Evolutionary conservation across 1,140 invertebrate species (phyloP).

Genomic region (Acromyrmex charruanus): DNA sequence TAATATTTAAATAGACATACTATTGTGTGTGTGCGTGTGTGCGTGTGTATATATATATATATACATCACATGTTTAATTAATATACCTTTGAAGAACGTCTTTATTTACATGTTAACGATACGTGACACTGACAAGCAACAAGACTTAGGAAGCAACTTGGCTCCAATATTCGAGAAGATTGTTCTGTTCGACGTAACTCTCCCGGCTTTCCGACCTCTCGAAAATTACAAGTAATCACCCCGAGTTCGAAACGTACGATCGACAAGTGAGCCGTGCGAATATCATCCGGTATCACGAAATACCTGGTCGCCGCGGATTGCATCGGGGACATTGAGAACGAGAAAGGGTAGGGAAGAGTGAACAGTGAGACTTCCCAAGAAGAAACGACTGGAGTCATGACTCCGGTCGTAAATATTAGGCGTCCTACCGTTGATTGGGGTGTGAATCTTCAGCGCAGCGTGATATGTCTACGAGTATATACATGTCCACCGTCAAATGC

Average conservation of each 20-base stretch:
- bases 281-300: slow-evolving; percentile 65
- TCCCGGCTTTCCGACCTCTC: slow-evolving; percentile 25
- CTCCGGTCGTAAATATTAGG: slow-evolving; percentile 74
- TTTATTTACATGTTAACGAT: slow-evolving; percentile 21
- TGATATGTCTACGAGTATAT: slow-evolving; percentile 39
- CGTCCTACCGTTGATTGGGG: slow-evolving; percentile 76
- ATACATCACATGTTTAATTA: neutral
- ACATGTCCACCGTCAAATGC: slow-evolving; percentile 35
- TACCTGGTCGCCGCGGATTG: slow-evolving; percentile 68
- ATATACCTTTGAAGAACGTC: neutral
- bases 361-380: slow-evolving; percentile 55
- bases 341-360: slow-evolving; percentile 3
- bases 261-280: slow-evolving; percentile 71
- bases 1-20: neutral
- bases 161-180: slow-evolving; percentile 29
- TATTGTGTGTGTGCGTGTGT: too few species aligned
- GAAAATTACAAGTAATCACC: slow-evolving; percentile 68
- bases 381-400: slow-evolving; percentile 74
- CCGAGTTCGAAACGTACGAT: slow-evolving; percentile 67
- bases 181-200: slow-evolving; percentile 23
- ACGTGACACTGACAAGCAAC: neutral
- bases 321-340: slow-evolving; percentile 27
- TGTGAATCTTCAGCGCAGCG: slow-evolving; percentile 70
- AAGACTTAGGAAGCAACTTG: neutral
- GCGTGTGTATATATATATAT: too few species aligned